Evolutionary conservation across 1,140 invertebrate species (phyloP).

Genomic region (Drosophila bocqueti): DNA sequence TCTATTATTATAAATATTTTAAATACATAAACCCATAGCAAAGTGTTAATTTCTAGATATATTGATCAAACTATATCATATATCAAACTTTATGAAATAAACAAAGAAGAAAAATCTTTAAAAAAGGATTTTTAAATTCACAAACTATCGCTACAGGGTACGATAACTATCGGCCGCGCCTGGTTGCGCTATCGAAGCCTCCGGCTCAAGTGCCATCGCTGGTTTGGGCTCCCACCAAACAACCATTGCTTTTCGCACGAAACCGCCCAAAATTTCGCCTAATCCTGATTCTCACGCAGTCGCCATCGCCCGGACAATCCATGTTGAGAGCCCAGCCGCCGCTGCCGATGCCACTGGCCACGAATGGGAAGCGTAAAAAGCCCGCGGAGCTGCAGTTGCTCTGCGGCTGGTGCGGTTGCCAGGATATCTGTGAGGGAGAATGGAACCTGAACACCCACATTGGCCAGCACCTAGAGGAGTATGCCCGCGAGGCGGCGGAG

Average conservation of each 20-base stretch:
- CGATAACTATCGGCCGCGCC: background rate
- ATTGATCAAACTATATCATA: background rate
- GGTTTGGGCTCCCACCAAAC: conserved; percentile 23
- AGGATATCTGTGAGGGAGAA: conserved; percentile 46
- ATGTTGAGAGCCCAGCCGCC: conserved; percentile 18
- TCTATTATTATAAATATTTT: too few species aligned
- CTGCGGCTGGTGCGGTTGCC: conserved; percentile 67
- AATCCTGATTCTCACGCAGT: background rate
- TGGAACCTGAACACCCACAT: conserved; percentile 76
- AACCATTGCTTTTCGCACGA: conserved; percentile 12
- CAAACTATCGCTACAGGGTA: background rate
- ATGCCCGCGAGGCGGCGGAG: conserved; percentile 5
- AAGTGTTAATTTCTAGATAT: background rate
- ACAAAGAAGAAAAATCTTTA: too few species aligned
- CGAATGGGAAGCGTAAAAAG: conserved; percentile 53
- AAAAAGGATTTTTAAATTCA: conserved; percentile 4
- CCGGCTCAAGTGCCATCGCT: conserved; percentile 13
- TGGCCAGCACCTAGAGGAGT: conserved; percentile 55
- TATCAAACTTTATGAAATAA: background rate
- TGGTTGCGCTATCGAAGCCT: conserved; percentile 3
- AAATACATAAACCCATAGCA: background rate
- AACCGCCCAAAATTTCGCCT: conserved; percentile 11
- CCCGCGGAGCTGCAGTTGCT: conserved; percentile 33
- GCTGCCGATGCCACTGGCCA: background rate
- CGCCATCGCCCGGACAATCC: background rate